Percentiles rank a stretch among this genome's conserved stretches.
Conservation (phyloP, 2,888 invertebrate species). For the Hirtodrosophila cameraria region DNA sequence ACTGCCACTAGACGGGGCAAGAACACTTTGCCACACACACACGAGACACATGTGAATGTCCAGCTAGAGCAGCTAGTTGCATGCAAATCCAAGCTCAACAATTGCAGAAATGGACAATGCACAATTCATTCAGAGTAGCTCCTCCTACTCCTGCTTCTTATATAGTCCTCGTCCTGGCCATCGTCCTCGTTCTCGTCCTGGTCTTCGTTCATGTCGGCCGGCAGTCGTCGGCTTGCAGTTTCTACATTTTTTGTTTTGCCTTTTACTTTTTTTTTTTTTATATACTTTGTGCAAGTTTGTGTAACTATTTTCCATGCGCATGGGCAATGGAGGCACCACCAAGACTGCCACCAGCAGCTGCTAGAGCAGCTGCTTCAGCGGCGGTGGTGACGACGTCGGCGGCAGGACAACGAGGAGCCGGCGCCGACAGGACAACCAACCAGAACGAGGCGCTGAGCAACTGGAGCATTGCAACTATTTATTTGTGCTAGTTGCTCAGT, state of each 20-base stretch:
- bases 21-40: conserved; percentile 16
- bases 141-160: conserved; percentile 40
- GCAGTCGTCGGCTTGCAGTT: conserved; percentile 59
- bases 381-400: background rate
- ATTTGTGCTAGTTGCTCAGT: conserved; percentile 58
- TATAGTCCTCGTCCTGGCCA: too few species aligned
- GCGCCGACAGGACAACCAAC: conserved; percentile 68
- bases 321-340: conserved; percentile 74
- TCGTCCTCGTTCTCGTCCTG: conserved; percentile 11
- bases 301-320: conserved; percentile 79
- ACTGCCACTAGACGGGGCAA: conserved; percentile 20
- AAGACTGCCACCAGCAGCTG: conserved; percentile 15
- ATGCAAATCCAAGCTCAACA: conserved; percentile 61
- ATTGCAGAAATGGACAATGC: conserved; percentile 56
- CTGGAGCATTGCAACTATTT: conserved; percentile 75
- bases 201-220: conserved; percentile 21
- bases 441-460: conserved; percentile 70
- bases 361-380: conserved; percentile 15
- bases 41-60: conserved; percentile 49
- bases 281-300: conserved; percentile 62
- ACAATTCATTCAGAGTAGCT: conserved; percentile 51
- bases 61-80: conserved; percentile 29
- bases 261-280: conserved; percentile 26
- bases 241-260: conserved; percentile 44
- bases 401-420: conserved; percentile 32